Evolutionary conservation across 2,113 vertebrate genomes (phyloP).

Genomic region (Solenodon paradoxus): DNA sequence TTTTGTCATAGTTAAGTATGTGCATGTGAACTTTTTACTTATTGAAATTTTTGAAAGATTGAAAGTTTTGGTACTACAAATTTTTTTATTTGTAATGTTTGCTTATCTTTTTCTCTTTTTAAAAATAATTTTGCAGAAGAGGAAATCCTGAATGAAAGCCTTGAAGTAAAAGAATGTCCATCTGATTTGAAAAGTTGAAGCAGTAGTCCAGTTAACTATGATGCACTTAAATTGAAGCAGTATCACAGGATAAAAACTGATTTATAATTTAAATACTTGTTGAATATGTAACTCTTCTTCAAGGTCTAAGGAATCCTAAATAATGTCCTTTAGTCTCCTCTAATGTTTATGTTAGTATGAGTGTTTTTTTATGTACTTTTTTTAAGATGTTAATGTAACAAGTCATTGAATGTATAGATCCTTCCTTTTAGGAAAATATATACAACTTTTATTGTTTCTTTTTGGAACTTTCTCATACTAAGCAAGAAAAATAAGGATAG

Average conservation of each 20-base stretch:
- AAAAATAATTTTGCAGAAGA: conserved; percentile 66
- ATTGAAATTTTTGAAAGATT: conserved; percentile 31
- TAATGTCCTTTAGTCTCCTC: conserved; percentile 18
- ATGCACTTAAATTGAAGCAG: neutral
- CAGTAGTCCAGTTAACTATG: neutral
- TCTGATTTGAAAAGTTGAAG: conserved; percentile 50
- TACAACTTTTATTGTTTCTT: conserved; percentile 27
- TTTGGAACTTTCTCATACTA: conserved; percentile 52
- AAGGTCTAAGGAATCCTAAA: conserved; percentile 21
- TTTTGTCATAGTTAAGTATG: neutral
- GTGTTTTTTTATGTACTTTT: neutral
- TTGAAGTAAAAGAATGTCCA: neutral
- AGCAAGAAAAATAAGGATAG: neutral
- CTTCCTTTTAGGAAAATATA: conserved; percentile 54
- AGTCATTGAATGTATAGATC: neutral
- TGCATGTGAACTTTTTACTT: neutral
- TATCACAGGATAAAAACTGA: neutral
- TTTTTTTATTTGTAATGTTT: conserved; percentile 45
- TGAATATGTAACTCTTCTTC: conserved; percentile 4
- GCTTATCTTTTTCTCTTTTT: conserved; percentile 25
- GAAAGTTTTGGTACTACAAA: conserved; percentile 5
- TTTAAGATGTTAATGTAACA: neutral
- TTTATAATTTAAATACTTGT: conserved; percentile 11
- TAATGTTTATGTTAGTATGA: too few relatives aligned
- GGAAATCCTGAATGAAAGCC: conserved; percentile 57